These are phyloP conservation scores for Aphidoletes aphidimyza DNA, from an alignment of 2,888 invertebrate genomes.

Conservation along the genomic window DNA sequence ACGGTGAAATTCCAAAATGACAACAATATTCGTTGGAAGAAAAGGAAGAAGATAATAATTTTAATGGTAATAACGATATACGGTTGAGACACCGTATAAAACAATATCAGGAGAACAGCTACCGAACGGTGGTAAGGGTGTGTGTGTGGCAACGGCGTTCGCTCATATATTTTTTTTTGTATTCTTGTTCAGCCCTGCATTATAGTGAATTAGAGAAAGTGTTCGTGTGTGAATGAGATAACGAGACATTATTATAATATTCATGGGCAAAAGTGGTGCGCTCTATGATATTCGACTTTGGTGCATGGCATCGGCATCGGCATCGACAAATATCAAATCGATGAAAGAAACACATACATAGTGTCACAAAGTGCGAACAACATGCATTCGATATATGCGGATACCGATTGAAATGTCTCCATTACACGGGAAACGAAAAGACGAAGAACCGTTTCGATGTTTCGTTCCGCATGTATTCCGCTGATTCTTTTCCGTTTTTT, in stretches of 20 bases:
- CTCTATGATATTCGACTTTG: background rate
- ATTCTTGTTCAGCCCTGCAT: too few species aligned
- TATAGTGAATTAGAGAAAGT: slow-evolving; percentile 54
- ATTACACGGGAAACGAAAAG: background rate
- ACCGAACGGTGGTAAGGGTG: background rate
- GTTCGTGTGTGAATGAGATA: slow-evolving; percentile 56
- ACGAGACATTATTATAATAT: slow-evolving; percentile 52
- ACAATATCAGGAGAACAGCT: slow-evolving; percentile 7
- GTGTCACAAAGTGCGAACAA: background rate
- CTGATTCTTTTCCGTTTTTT: background rate
- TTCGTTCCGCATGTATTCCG: slow-evolving; percentile 20
- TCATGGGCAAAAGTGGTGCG: slow-evolving; percentile 12
- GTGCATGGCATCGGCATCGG: slow-evolving; percentile 10
- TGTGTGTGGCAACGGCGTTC: background rate
- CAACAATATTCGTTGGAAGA: background rate
- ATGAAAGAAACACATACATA: background rate
- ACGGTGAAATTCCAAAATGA: background rate
- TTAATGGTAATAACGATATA: slow-evolving; percentile 4
- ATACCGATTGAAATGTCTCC: background rate
- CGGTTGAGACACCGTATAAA: background rate
- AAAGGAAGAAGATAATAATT: slow-evolving; percentile 37
- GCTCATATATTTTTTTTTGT: too few species aligned
- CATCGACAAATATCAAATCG: background rate
- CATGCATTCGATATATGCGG: background rate
- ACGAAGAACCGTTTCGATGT: background rate